Conservation (phyloP, 2,888 invertebrate species). For the Trachelus troglodyta region DNA sequence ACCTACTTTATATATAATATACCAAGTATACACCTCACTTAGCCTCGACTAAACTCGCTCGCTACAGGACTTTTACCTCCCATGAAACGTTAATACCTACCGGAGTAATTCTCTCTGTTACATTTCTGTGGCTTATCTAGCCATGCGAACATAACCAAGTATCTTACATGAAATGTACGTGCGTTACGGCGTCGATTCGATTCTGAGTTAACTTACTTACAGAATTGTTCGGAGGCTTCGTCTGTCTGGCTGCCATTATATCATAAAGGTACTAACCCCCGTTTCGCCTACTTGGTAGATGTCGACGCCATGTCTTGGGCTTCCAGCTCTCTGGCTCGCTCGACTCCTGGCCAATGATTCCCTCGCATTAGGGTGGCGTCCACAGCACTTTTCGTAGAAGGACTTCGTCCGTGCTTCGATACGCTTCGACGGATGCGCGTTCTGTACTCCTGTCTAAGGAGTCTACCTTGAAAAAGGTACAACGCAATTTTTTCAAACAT, state of each 20-base stretch:
- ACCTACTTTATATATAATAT: not conserved
- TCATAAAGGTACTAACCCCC: constrained; percentile 39
- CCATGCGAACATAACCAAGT: not conserved
- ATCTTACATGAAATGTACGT: not conserved
- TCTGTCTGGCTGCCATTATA: constrained; percentile 37
- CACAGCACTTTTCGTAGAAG: not conserved
- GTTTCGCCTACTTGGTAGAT: constrained; percentile 25
- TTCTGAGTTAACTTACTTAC: not conserved
- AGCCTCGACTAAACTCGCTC: constrained; percentile 33
- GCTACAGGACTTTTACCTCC: constrained; percentile 9
- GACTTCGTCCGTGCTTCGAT: not conserved
- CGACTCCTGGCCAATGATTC: constrained; percentile 24
- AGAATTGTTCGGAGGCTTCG: not conserved
- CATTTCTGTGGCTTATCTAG: not conserved
- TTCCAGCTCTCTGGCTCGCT: constrained; percentile 15
- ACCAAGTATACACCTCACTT: constrained; percentile 31
- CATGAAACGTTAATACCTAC: not conserved
- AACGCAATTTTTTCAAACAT: not conserved
- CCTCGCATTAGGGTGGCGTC: constrained; percentile 10
- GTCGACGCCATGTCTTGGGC: constrained; percentile 33
- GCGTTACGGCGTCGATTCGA: not conserved
- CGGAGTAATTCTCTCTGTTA: not conserved
- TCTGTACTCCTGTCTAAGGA: not conserved
- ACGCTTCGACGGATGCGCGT: not conserved
- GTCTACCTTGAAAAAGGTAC: not conserved